phyloP scores from a whole-genome alignment of 2,888 invertebrate species.

The Lingula anatina region DNA sequence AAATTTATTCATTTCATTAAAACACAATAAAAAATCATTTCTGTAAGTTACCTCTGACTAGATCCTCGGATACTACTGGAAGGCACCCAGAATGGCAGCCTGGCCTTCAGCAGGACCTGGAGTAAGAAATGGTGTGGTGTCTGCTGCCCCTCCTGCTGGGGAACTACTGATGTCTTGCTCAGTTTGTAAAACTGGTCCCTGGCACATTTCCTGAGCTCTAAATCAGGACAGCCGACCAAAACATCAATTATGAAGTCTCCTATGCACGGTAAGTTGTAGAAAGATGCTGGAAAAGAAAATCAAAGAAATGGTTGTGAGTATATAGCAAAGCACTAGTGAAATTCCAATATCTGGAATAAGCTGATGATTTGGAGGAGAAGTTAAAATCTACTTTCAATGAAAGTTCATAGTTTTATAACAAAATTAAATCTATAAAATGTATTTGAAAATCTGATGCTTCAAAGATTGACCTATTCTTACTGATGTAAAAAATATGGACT shows the following conservation, averaged over 20 bases:
- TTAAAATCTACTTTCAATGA: too few relatives aligned
- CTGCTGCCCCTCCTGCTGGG: slow-evolving; percentile 12
- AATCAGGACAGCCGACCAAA: slow-evolving; percentile 51
- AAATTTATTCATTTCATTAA: too few relatives aligned
- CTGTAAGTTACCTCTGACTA: slow-evolving; percentile 51
- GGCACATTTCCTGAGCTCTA: slow-evolving; percentile 49
- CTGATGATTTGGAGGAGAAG: too few relatives aligned
- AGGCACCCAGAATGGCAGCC: slow-evolving; percentile 55
- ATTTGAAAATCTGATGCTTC: too few relatives aligned
- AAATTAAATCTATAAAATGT: too few relatives aligned
- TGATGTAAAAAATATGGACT: too few relatives aligned
- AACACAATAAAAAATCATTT: too few relatives aligned
- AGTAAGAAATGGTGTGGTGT: slow-evolving; percentile 47
- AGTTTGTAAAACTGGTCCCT: slow-evolving; percentile 51
- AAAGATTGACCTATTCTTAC: too few relatives aligned
- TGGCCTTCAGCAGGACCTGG: slow-evolving; percentile 52
- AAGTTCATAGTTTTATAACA: too few relatives aligned
- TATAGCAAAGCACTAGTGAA: too few relatives aligned
- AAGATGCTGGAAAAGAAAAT: slow-evolving; percentile 37
- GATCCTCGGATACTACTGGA: slow-evolving; percentile 51
- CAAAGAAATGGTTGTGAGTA: too few relatives aligned
- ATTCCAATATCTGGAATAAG: too few relatives aligned
- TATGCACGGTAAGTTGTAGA: slow-evolving; percentile 51
- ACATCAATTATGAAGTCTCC: slow-evolving; percentile 55
- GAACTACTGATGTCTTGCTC: slow-evolving; percentile 31